Percentiles rank a stretch among this genome's conserved stretches.
Evolutionary conservation across 1,140 invertebrate genomes (phyloP).

Genomic region (Oscheius sp.): DNA sequence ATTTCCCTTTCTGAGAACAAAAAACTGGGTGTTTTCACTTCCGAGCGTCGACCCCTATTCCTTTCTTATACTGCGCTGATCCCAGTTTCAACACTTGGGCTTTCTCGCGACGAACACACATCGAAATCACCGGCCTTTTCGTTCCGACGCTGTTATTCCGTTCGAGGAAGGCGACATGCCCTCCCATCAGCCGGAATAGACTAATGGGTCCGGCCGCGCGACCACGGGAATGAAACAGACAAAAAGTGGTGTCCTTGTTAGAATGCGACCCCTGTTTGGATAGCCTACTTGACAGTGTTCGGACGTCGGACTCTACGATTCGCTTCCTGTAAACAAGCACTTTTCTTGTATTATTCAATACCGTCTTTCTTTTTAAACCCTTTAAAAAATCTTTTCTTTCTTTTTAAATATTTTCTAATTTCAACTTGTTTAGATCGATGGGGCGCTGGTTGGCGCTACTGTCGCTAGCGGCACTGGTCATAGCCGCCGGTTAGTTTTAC

Average conservation of each 20-base stretch:
- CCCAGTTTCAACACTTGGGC: background rate
- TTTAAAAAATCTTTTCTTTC: background rate
- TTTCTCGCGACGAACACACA: background rate
- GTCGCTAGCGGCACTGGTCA: background rate
- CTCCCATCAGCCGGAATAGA: background rate
- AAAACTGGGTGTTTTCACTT: conserved; percentile 10
- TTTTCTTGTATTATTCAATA: too few species aligned
- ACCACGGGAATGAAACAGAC: too few species aligned
- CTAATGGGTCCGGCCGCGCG: background rate
- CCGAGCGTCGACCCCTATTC: background rate
- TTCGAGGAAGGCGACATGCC: background rate
- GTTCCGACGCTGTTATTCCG: background rate
- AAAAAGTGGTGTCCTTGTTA: too few species aligned
- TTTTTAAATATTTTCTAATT: background rate
- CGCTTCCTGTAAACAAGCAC: too few species aligned
- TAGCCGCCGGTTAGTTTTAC: background rate
- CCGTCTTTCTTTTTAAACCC: too few species aligned
- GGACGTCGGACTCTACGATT: too few species aligned
- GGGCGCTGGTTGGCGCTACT: conserved; percentile 9
- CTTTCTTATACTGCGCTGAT: background rate
- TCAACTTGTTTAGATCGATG: background rate
- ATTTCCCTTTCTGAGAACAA: conserved; percentile 5
- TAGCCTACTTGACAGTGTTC: background rate
- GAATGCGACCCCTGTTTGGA: background rate
- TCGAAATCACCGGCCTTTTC: background rate